Percentiles rank a stretch among this genome's conserved stretches.
Evolutionary conservation across 2,797 vertebrate genomes (phyloP).

Genomic region (Lithobates sylvaticus): DNA sequence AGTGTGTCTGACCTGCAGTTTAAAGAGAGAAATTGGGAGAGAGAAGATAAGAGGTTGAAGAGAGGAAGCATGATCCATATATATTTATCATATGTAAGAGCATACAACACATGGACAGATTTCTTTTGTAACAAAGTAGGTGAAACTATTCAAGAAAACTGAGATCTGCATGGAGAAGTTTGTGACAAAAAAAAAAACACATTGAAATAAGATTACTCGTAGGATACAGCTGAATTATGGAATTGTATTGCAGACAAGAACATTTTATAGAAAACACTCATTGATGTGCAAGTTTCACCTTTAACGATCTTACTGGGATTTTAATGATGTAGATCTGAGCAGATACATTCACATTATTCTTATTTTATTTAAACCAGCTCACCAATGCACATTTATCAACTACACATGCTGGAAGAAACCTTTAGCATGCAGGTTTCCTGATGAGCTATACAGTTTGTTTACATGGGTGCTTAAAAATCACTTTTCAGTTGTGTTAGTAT

Average conservation of each 20-base stretch:
- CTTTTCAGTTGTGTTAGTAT: no score
- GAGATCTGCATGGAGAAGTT: background rate
- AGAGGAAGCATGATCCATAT: slow-evolving; percentile 46
- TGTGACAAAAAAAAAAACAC: background rate
- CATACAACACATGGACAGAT: slow-evolving; percentile 21
- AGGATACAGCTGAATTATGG: background rate
- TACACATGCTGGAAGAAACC: background rate
- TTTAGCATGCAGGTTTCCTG: background rate
- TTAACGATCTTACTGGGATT: background rate
- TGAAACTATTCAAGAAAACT: slow-evolving; percentile 20
- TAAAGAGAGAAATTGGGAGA: slow-evolving; percentile 62
- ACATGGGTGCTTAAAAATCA: no score
- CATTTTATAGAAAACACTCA: background rate
- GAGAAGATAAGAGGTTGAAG: slow-evolving; percentile 45
- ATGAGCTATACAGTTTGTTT: no score
- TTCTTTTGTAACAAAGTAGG: slow-evolving; percentile 5
- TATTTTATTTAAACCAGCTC: background rate
- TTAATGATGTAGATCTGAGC: background rate
- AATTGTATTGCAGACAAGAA: slow-evolving; percentile 3
- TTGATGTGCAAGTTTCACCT: background rate
- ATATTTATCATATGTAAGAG: slow-evolving; percentile 45
- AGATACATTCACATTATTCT: background rate
- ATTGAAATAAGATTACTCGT: background rate
- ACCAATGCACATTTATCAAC: background rate
- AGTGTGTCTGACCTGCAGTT: slow-evolving; percentile 62